Evolutionary conservation across 2,888 invertebrate species (phyloP), one percentile per base, ranked within the genome.

Genomic region (Spodoptera littoralis): DNA sequence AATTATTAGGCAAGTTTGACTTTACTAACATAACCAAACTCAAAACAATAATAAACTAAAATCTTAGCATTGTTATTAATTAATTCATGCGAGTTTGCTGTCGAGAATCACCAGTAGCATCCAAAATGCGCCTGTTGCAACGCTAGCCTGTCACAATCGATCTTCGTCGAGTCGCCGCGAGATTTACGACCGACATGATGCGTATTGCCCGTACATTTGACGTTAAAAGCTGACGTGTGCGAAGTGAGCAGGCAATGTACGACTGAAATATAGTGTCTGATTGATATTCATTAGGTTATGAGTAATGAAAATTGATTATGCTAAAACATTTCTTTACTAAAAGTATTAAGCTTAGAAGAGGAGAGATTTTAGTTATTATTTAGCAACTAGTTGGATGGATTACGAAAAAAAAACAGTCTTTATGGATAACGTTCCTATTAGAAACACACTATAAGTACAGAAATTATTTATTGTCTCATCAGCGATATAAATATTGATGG

Each of bases 131-230:
- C 73, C 71, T 77, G 85, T 82, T 82, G 79, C 80, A 81, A 77
- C 78, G 73, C 73, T 60, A 65, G 70, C 76, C 73, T 82, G 87
- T 84, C 84, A 83, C 85, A 66, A 89, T 90, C 87, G 86, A 89
- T 91, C 90, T 91, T 88, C 87, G 87, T 90, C 86, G 77, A 69
- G 78, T 73, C 66, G 57, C 73, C 45, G 67, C 64, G 85, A 84
- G 90, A 92, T 92, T 91, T 91, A 92, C 87, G 86, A 84, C 64
- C 79, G 86, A 86, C 87, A 81, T 80, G 81, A 77, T 78, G 84
- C 80, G 81, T 87, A 89, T 86, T 85, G 88, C 89, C 76, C 80
- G 81, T 76, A 75, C 74, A 77, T 80, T 84, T 84, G 84, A 87
- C 82, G 79, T 65, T 69, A 65, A 73, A 68, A 73, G 69, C 80